These are phyloP conservation scores for Scolanthus callimorphus DNA, from an alignment of 92 coral and sea anemone genomes.

Conservation along the genomic window DNA sequence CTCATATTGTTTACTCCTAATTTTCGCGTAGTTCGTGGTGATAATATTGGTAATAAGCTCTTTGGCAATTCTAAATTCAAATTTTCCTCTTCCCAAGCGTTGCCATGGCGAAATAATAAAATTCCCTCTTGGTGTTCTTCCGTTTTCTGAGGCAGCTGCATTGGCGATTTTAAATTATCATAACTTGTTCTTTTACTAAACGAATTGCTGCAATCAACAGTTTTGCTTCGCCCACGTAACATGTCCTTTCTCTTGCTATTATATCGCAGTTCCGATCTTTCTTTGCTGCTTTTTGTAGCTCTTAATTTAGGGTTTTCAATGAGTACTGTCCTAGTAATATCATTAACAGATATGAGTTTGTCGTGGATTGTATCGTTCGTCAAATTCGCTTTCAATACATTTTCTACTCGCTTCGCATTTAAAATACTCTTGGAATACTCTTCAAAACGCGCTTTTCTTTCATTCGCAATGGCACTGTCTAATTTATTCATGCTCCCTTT, in stretches of 20 bases:
- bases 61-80: too few species aligned
- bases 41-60: too few species aligned
- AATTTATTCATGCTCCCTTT: not conserved
- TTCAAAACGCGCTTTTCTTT: too few species aligned
- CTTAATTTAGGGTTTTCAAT: constrained; percentile 12
- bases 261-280: not conserved
- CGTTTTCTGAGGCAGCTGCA: not conserved
- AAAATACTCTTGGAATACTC: too few species aligned
- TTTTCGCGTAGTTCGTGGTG: too few species aligned
- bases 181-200: not conserved
- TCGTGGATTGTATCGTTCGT: too few species aligned
- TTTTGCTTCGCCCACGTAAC: not conserved
- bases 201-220: not conserved
- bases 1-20: too few species aligned
- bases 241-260: not conserved
- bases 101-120: constrained; percentile 11
- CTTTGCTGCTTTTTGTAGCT: not conserved
- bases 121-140: not conserved
- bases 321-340: constrained; percentile 30
- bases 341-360: constrained; percentile 15
- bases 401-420: too few species aligned
- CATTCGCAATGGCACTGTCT: too few species aligned
- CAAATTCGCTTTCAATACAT: too few species aligned
- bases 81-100: constrained; percentile 23
- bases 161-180: not conserved